These are phyloP conservation scores for Scleropages formosus DNA, from an alignment of 2,797 vertebrate species.

Conservation along the genomic window DNA sequence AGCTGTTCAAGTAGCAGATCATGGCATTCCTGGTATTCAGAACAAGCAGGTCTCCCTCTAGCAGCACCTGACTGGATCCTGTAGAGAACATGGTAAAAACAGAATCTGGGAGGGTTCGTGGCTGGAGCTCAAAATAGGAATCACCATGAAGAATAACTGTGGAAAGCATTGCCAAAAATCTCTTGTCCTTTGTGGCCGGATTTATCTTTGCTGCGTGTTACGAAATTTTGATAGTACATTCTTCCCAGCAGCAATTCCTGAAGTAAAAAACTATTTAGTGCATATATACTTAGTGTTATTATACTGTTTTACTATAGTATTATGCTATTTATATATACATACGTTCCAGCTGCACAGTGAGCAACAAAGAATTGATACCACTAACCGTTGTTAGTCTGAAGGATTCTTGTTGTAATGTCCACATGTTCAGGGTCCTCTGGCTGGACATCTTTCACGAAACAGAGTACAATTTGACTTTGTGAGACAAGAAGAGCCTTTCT, in stretches of 20 bases:
- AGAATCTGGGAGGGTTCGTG: neutral
- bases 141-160: neutral
- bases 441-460: slow-evolving; percentile 5
- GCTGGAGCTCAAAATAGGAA: neutral
- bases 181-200: no score
- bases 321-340: neutral
- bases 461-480: neutral
- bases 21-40: slow-evolving; percentile 38
- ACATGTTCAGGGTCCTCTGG: slow-evolving; percentile 5
- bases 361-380: neutral
- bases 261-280: neutral
- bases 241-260: no score
- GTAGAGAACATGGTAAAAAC: neutral
- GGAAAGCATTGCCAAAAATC: no score
- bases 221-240: no score
- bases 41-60: slow-evolving; percentile 44
- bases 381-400: slow-evolving; percentile 40
- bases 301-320: neutral
- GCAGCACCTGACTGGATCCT: slow-evolving; percentile 37
- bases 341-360: neutral
- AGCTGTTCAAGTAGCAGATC: slow-evolving; percentile 27
- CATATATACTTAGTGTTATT: neutral
- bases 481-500: neutral
- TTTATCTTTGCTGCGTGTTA: no score
- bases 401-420: slow-evolving; percentile 38